Percentiles rank a stretch among this genome's conserved stretches.
These are phyloP conservation scores for Chaenogobius annularis DNA, from an alignment of 2,113 vertebrate genomes.

Conservation along the genomic window DNA sequence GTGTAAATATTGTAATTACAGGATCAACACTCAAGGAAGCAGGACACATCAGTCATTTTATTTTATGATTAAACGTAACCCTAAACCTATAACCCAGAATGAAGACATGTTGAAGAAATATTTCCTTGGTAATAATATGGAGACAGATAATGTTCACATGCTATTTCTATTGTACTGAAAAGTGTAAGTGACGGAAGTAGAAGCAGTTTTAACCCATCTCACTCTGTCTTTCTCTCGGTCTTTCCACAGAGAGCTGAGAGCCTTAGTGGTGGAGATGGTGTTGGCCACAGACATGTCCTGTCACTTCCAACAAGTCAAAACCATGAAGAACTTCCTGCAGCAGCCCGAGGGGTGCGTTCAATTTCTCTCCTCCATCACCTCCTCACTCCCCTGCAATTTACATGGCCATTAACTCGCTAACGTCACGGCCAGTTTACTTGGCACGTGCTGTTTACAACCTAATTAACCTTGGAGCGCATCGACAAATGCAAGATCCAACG, in stretches of 20 bases:
- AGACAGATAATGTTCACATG: no score
- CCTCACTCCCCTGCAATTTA: conserved; percentile 21
- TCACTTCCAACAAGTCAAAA: conserved; percentile 98
- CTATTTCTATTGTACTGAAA: no score
- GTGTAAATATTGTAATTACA: no score
- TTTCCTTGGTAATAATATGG: no score
- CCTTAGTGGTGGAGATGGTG: conserved; percentile 97
- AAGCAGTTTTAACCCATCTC: no score
- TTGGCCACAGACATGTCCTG: conserved; percentile 98
- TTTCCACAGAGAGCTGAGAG: conserved; percentile 87
- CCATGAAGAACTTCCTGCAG: conserved; percentile 95
- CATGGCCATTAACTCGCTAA: conserved; percentile 35
- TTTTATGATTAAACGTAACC: no score
- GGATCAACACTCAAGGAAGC: no score
- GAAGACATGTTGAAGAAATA: no score
- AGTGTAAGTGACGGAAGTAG: no score
- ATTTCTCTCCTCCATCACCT: not conserved
- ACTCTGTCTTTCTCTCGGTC: not conserved
- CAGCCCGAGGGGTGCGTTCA: conserved; percentile 93
- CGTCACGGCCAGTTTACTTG: conserved; percentile 23
- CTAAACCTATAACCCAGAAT: no score
- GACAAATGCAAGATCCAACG: conserved; percentile 10
- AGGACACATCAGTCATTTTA: no score
- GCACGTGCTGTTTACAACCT: conserved; percentile 45
- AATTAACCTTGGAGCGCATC: conserved; percentile 42